Conservation (phyloP, 2,888 invertebrate species). For the Unio delphinus region DNA sequence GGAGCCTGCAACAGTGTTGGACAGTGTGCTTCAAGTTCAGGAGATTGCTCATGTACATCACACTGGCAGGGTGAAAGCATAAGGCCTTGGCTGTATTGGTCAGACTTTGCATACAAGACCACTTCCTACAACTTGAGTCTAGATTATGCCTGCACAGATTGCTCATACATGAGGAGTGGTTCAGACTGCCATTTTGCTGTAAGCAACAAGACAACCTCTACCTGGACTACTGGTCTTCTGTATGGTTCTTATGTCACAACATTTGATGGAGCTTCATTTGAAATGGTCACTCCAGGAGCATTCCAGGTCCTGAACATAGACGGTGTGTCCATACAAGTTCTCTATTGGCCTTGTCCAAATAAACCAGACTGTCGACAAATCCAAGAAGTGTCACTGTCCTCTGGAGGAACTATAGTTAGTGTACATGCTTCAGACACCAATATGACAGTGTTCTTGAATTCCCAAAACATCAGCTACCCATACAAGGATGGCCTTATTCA, state of each 20-base stretch:
- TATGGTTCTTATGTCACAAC: conserved; percentile 43
- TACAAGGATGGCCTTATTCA: conserved; percentile 15
- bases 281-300: conserved; percentile 32
- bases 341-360: conserved; percentile 43
- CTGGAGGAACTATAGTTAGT: conserved; percentile 14
- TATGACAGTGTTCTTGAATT: conserved; percentile 13
- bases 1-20: conserved; percentile 46
- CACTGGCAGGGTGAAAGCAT: conserved; percentile 30
- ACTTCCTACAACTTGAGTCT: conserved; percentile 3
- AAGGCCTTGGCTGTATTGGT: conserved; percentile 36
- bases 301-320: conserved; percentile 26
- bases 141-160: conserved; percentile 38
- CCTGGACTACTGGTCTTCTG: conserved; percentile 22
- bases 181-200: conserved; percentile 43
- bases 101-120: conserved; percentile 4
- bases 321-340: conserved; percentile 32
- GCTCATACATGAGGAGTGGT: conserved; percentile 48
- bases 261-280: conserved; percentile 38
- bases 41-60: conserved; percentile 40
- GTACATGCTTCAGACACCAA: conserved; percentile 16
- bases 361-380: conserved; percentile 35
- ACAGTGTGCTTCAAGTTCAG: conserved; percentile 24
- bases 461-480: conserved; percentile 13
- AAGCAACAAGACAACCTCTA: conserved; percentile 7
- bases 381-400: conserved; percentile 29